Base-by-base conservation (phyloP, 2,113 vertebrate genomes). In the Myrmecobius fasciatus region DNA sequence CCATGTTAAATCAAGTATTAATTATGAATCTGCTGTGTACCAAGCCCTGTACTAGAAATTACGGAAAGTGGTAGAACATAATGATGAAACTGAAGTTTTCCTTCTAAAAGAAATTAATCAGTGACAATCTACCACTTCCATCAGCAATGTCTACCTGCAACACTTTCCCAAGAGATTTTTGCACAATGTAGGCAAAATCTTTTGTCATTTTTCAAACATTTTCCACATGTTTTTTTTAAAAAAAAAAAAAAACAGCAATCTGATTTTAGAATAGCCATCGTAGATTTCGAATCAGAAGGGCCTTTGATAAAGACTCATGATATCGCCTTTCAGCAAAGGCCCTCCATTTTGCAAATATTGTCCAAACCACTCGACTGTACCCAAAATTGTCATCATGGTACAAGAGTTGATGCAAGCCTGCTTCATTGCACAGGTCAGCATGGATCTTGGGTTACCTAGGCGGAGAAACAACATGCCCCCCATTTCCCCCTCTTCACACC, bases 161-260 rank as follows among this genome's bases (percentile, higher is more conserved):
- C 14, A 11, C 67, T 43, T 83, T 83, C 36, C 36, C 43, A 75
- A 17, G 67, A 83, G n/a, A 83, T 83, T 83, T 83, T 83, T 83
- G 36, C 36, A 83, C 46, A 95, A 89, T 12, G 20, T 91, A 91
- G 92, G 14, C 47, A 53, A 96, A 95, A 93, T 24, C 4, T 89
- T 91, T 91, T 56, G 53, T 92, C 67, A 52, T 52, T 48, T 92
- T 6, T 10, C 24, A 95, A 56, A 10, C 48, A 52, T 49, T n/a
- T 31, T 90, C 9, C 46, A 83, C 47, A 67, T 47, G 60, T 31
- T 60, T 91, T 89, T 3, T 90, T 96, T 91, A 94, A 47, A 31
- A 94, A 52, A 89, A 47, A 24, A 28, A 94, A 47, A 31, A 94
- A 52, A 89, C 51, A 24, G 36, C 25, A 88, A 9, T 91, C 48